These are phyloP conservation scores for Phymanthus crucifer DNA, from an alignment of 92 coral and sea anemone genomes.

Conservation along the genomic window DNA sequence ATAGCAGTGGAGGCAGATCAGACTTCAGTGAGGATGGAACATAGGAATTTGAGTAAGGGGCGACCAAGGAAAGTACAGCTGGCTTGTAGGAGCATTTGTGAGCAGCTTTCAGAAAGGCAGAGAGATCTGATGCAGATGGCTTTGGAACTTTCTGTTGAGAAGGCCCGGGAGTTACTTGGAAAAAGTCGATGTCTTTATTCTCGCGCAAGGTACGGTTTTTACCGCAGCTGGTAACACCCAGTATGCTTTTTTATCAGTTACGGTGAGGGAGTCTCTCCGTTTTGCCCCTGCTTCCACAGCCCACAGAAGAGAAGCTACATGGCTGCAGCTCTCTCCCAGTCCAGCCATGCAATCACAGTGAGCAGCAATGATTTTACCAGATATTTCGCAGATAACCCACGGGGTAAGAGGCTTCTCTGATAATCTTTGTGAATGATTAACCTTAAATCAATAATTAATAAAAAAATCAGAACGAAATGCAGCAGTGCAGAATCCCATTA, in stretches of 20 bases:
- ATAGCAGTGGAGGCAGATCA: background rate
- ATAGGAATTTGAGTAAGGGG: background rate
- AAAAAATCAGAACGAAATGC: no score
- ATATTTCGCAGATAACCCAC: conserved; percentile 50
- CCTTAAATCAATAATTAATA: background rate
- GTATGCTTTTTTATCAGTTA: conserved; percentile 48
- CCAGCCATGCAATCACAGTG: conserved; percentile 64
- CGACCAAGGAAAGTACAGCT: background rate
- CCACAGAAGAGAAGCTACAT: conserved; percentile 52
- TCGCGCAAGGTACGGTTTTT: conserved; percentile 32
- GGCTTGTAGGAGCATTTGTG: background rate
- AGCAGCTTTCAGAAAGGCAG: background rate
- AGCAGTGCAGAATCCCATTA: no score
- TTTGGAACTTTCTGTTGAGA: background rate
- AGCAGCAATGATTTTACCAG: conserved; percentile 48
- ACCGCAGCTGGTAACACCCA: conserved; percentile 60
- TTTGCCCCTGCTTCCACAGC: background rate
- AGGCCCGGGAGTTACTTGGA: background rate
- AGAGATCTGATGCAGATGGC: background rate
- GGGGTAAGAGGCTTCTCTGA: conserved; percentile 55
- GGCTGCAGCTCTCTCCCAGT: conserved; percentile 48
- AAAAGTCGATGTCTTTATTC: conserved; percentile 45
- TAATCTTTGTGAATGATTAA: conserved; percentile 42
- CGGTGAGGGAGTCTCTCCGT: conserved; percentile 48
- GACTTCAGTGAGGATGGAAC: background rate